These are phyloP conservation scores for Conus betulinus DNA, from an alignment of 1,140 invertebrate species.

Conservation along the genomic window DNA sequence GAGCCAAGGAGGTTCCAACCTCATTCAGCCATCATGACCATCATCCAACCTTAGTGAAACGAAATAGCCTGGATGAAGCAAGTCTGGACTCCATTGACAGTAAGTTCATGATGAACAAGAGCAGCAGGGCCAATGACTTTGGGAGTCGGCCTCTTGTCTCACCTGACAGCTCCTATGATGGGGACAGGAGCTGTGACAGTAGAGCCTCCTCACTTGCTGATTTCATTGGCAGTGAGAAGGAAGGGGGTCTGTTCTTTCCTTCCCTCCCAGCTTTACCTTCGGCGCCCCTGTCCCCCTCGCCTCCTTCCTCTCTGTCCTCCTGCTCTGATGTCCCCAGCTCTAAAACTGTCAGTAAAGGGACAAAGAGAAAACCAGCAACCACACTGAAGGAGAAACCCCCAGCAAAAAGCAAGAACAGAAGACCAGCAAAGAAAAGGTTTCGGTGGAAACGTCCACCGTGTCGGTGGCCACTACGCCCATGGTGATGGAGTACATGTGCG, in stretches of 20 bases:
- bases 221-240: not conserved
- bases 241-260: not conserved
- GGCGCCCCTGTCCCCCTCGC: not conserved
- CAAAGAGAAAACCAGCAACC: not conserved
- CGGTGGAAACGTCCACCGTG: not conserved
- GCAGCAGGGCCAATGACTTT: too few species aligned
- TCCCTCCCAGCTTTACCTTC: not conserved
- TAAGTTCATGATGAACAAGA: not conserved
- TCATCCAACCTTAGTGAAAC: not conserved
- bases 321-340: not conserved
- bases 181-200: not conserved
- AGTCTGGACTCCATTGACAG: not conserved
- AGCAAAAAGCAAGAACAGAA: not conserved
- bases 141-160: not conserved
- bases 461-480: not conserved
- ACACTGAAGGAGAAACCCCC: not conserved
- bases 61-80: not conserved
- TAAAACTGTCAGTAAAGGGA: not conserved
- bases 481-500: constrained; percentile 65
- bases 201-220: not conserved
- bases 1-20: not conserved
- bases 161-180: not conserved
- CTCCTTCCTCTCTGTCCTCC: not conserved
- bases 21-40: not conserved
- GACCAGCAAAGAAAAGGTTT: not conserved